phyloP scores from a whole-genome alignment of 2,113 vertebrate genomes.

The Prinia subflava region DNA sequence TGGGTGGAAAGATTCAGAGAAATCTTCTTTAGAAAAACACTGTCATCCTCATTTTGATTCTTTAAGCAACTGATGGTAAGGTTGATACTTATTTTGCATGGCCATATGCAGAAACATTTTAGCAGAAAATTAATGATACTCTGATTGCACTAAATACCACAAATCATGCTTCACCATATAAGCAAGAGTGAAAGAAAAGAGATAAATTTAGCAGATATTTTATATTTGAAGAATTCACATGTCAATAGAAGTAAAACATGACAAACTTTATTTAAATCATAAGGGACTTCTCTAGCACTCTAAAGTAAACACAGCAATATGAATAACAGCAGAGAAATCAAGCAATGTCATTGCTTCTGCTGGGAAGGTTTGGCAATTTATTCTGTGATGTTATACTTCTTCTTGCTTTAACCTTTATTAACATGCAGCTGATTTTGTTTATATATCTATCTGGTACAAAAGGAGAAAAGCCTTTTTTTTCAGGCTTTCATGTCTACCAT shows the following conservation, averaged over 20 bases:
- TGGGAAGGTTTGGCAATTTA: neutral
- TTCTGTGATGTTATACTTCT: neutral
- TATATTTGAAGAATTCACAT: neutral
- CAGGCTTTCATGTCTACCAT: neutral
- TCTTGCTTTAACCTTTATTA: neutral
- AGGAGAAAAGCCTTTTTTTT: neutral
- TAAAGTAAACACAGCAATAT: neutral
- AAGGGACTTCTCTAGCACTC: neutral
- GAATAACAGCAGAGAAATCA: conserved; percentile 2
- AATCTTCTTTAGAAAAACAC: conserved; percentile 71
- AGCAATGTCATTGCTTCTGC: neutral
- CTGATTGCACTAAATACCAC: conserved; percentile 34
- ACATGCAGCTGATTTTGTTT: conserved; percentile 1
- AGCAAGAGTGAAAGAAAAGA: conserved; percentile 15
- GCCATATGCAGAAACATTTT: conserved; percentile 43
- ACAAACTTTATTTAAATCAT: conserved; percentile 58
- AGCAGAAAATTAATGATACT: conserved; percentile 58
- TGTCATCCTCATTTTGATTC: conserved; percentile 69
- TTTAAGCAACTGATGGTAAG: conserved; percentile 67
- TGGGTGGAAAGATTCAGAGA: conserved; percentile 78
- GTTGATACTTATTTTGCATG: conserved; percentile 53
- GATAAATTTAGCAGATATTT: conserved; percentile 17
- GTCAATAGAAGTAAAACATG: conserved; percentile 22
- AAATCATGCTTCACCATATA: conserved; percentile 7
- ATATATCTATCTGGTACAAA: neutral